Base-by-base conservation (phyloP, 2,113 vertebrate species). In the Colinus virginianus region DNA sequence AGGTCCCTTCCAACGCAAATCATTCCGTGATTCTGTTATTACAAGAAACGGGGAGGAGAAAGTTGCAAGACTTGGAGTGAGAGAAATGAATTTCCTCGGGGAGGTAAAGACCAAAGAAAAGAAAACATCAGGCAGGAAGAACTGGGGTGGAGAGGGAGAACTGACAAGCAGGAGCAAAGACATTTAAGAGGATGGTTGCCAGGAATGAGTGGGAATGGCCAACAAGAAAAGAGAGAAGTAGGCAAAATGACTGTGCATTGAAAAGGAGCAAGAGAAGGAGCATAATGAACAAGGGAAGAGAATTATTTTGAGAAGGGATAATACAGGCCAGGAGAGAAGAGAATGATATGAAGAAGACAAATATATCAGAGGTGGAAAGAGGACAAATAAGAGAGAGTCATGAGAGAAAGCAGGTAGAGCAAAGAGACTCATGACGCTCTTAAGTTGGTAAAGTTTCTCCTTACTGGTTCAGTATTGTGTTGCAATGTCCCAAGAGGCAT, bases 401-500 rank as follows among this genome's bases (percentile, higher is more conserved):
- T 8, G 17, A 23, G 22, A 88, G 46, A 90, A 88, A 90, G 61
- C 85, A 96, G 90, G 77, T 93, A 77, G 90, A 95, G 86, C 11
- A 71, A 66, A 76, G 38, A 90, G 20, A 20, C 32, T 83, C 28
- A 13, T 40, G 10, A 17, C 63, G 14, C 74, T 91, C 82, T 78
- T 86, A 48, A 22, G 28, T 74, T 69, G 80, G 70, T 63, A 32
- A 63, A 91, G 43, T 86, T 91, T 86, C 76, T 91, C 94, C 89
- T 95, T 70, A 43, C 61, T 64, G 58, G 61, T 77, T 90, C 42
- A 59, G 22, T 62, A 61, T 84, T 88, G 85, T 96, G 79, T 86
- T 91, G 82, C 85, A 96, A 88, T 86, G 77, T 91, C 93, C 68
- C 85, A 88, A 30, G 85, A 90, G 85, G 43, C 84, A n/a, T 94